Base-by-base conservation (phyloP, 2,113 vertebrate species). In the Epinephelus cyanopodus region DNA sequence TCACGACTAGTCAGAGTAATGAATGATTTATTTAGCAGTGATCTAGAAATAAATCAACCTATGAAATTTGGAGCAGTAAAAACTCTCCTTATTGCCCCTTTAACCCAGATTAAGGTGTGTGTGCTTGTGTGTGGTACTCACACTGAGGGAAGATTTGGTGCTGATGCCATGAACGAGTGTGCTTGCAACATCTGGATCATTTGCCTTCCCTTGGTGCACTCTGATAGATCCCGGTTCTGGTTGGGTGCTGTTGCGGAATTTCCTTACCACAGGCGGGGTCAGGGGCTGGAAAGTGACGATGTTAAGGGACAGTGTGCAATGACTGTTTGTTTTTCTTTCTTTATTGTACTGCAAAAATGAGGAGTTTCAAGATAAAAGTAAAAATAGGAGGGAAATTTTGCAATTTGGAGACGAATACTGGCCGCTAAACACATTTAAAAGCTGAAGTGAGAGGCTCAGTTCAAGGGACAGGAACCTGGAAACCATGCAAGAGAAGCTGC, bases 181-280 rank as follows among this genome's bases (percentile, higher is more conserved):
- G 65, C 89, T 86, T 76, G 96, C 93, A 21, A 96, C 39, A 50
- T 95, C 94, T 6, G 96, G 97, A 86, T 98, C 97, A 39, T 94
- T 80, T 53, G 96, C 97, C 88, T 87, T 96, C 62, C 97, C 95
- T 0, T 92, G 93, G 87, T 97, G 97, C 29, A 96, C 81, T 84
- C 95, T 92, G 89, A 93, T 76, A 7, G 74, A 85, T 72, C 96
- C 97, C 33, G 94, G 89, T 65, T 90, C 94, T 42, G 96, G 96
- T 18, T 90, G 93, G 72, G 50, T 93, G 50, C 89, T 96, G 75
- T 92, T 95, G 74, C 84, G 89, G 87, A 96, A 97, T 68, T 96
- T 97, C 63, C 86, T 93, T 1, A 96, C 89, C 17, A 58, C 82
- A 0, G 90, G 82, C 11, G 97, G 97, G 63, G 97, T 98, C 33